Evolutionary conservation across 2,888 invertebrate species (phyloP), one percentile per base, ranked within the genome.

Genomic region (Odiellus spinosus): DNA sequence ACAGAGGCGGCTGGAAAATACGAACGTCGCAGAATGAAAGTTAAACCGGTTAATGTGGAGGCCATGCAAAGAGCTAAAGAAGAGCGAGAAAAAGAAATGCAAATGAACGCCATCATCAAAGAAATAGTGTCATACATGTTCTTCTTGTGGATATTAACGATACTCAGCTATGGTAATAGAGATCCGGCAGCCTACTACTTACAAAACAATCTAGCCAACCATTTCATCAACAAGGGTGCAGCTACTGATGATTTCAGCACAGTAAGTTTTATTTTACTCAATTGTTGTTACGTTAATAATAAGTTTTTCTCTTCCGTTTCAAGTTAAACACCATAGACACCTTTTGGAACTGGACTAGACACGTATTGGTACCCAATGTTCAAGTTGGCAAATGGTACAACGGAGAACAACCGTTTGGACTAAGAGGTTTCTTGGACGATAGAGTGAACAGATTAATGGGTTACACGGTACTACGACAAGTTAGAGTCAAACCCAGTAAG

Each of bases 371-470:
- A 8, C 60, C 62, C 8, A 63, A 64, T 32, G 54, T 72, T 2
- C 59, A 68, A 36, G 63, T 61, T 12, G 58, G 59, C 8, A 59
- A 60, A 19, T 71, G 70, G 65, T 72, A 73, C 59, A 71, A 72
- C 57, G 64, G 64, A 17, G 61, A 64, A 40, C 67, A 67, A 17
- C 68, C 71, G 0, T 63, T 67, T 51, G 64, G 65, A 34, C 62
- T 70, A 50, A 58, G 68, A 54, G 72, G 67, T 3, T 73, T 66
- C 54, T 58, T 72, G 40, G 62, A 65, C 48, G 72, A 73, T 59
- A 65, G 69, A 46, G 67, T 64, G 6, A 69, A 69, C 18, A 60
- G 71, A 39, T 63, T 72, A 34, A 68, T 73, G 66, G 73, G 73
- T 14, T 71, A 68, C 52, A 71, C 70, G 32, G 65, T 66, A 11